A percentile compares a stretch with the other conserved stretches of the same genome.
These are phyloP conservation scores for Monochamus alternatus DNA, from an alignment of 2,888 invertebrate species.

Conservation along the genomic window DNA sequence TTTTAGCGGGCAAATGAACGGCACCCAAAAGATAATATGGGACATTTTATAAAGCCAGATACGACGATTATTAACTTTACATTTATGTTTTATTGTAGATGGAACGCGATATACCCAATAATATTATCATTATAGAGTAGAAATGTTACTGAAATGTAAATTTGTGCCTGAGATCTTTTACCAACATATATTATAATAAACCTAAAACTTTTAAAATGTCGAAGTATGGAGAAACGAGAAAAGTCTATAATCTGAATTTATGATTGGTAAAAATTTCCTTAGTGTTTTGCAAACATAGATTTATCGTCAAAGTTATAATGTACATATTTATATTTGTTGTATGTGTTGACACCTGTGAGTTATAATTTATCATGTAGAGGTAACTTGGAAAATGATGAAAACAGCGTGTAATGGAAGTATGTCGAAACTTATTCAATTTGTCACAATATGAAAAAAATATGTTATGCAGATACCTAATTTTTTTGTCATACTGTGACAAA, in stretches of 20 bases:
- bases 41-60: neutral
- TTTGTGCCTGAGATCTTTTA: neutral
- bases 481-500: too few species aligned
- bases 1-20: conserved; percentile 5
- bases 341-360: too few species aligned
- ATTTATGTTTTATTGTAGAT: neutral
- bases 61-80: neutral
- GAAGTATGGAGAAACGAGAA: neutral
- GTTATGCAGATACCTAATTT: too few species aligned
- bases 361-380: too few species aligned
- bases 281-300: neutral
- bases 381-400: too few species aligned
- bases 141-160: neutral
- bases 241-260: neutral
- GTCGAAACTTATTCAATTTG: too few species aligned
- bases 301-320: neutral
- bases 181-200: neutral
- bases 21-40: neutral
- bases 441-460: too few species aligned
- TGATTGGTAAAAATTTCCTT: neutral
- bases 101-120: neutral
- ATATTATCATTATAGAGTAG: neutral
- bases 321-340: neutral
- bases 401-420: too few species aligned
- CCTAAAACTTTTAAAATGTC: neutral